Evolutionary conservation across 2,797 vertebrate genomes (phyloP), one percentile per base, ranked within the genome.

Genomic region (Propithecus perrieri): DNA sequence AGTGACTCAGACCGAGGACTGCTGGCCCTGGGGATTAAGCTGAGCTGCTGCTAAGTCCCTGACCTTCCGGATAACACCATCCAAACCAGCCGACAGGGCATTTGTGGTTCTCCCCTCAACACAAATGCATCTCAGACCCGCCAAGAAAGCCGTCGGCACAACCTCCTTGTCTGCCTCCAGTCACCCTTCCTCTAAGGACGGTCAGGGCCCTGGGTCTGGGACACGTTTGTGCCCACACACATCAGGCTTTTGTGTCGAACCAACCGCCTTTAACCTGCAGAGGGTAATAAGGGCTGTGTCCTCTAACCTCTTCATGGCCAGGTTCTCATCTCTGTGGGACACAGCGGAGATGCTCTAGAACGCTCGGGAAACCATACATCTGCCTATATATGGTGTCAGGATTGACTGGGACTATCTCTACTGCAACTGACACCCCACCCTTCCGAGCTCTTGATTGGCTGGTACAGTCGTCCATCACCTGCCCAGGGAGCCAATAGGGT

Each of bases 371-470:
- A 85, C 14, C 57, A 4, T 3, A 22, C 2, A 8, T 7, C 43
- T 7, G 2, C 33, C 50, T 33, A 7, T 13, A 3, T 2, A 1
- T 1, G 13, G n/a, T 24, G 20, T 35, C 17, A 11, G 55, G 30
- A 48, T 22, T 43, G 5, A 14, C 30, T 18, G 24, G 11, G 8
- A 53, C 17, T 17, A 1, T 13, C 55, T 81, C 13, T 35, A 7
- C 13, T 2, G 10, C 13, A 41, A 7, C 20, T 20, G 46, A n/a
- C 15, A 9, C 0, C 53, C 30, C 7, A 28, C 15, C n/a, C 20
- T 57, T 35, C 33, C 0, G 0, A 41, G 59, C 74, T 67, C 35
- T n/a, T 18, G 53, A 88, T 18, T 79, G 92, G 67, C 79, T 43
- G 17, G 24, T 11, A 7, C n/a, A 6, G 33, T 15, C 55, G 84